Percentiles rank a stretch among this genome's conserved stretches.
phyloP scores from a whole-genome alignment of 2,797 vertebrate species.

The Salarias fasciatus region DNA sequence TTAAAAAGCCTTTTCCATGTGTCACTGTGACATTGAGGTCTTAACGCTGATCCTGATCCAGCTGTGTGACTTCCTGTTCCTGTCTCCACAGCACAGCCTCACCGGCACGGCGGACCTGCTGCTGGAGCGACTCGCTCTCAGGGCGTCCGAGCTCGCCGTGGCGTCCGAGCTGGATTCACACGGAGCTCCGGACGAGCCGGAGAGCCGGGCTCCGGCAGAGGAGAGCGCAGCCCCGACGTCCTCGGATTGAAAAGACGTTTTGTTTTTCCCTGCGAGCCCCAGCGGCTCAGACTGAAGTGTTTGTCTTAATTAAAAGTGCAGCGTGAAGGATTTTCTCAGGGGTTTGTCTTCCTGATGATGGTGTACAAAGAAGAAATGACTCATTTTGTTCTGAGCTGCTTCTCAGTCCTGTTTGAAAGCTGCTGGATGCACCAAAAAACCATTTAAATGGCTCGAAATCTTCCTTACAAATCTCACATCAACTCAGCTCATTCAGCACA shows the following conservation, averaged over 20 bases:
- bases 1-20: no score
- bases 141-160: constrained; percentile 48
- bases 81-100: constrained; percentile 76
- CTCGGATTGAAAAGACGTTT: constrained; percentile 24
- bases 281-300: constrained; percentile 8
- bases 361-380: not conserved
- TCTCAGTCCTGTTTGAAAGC: no score
- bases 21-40: no score
- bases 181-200: constrained; percentile 30
- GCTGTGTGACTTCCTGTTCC: no score
- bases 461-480: no score
- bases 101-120: constrained; percentile 77
- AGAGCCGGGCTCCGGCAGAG: constrained; percentile 23
- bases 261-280: constrained; percentile 11
- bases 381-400: no score
- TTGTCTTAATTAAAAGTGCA: constrained; percentile 11
- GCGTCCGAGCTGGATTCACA: constrained; percentile 39
- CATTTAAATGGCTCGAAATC: no score
- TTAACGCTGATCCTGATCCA: no score
- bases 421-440: no score
- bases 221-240: constrained; percentile 16
- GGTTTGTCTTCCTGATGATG: not conserved
- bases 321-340: constrained; percentile 24
- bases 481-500: no score
- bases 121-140: constrained; percentile 71